These are phyloP conservation scores for Diadegma fenestrale DNA, from an alignment of 2,888 invertebrate genomes.

Conservation along the genomic window DNA sequence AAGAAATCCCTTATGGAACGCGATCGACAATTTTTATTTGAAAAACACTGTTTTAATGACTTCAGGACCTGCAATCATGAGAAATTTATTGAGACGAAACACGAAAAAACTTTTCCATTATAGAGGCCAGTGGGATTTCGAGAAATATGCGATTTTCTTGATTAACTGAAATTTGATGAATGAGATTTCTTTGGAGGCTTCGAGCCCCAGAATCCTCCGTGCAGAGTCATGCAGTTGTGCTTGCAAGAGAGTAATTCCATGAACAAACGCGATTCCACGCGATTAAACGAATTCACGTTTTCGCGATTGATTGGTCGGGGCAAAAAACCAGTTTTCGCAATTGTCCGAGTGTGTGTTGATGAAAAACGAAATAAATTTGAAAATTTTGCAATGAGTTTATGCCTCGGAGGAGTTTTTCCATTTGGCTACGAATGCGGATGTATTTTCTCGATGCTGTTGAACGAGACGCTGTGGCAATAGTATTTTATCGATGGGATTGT, in stretches of 20 bases:
- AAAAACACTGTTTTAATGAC: too few species aligned
- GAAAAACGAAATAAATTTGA: neutral
- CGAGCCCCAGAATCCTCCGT: neutral
- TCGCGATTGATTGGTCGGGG: neutral
- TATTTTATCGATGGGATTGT: slow-evolving; percentile 52
- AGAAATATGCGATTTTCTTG: too few species aligned
- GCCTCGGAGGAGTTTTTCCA: neutral
- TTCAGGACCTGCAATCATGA: too few species aligned
- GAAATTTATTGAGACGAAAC: too few species aligned
- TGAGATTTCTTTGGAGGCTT: neutral
- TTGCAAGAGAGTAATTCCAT: neutral
- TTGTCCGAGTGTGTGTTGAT: neutral
- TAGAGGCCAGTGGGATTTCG: too few species aligned
- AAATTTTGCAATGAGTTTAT: neutral
- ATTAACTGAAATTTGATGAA: too few species aligned
- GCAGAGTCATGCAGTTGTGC: too few species aligned
- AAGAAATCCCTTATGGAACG: too few species aligned
- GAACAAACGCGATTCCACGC: neutral
- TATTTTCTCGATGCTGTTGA: slow-evolving; percentile 6
- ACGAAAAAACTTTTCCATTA: too few species aligned
- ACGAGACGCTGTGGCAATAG: slow-evolving; percentile 33
- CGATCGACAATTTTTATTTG: too few species aligned
- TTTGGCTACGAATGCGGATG: slow-evolving; percentile 50
- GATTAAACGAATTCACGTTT: neutral
- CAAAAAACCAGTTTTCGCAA: neutral